Evolutionary conservation across 2,888 invertebrate genomes (phyloP), one percentile per base, ranked within the genome.

Genomic region (Cantharis nigra): DNA sequence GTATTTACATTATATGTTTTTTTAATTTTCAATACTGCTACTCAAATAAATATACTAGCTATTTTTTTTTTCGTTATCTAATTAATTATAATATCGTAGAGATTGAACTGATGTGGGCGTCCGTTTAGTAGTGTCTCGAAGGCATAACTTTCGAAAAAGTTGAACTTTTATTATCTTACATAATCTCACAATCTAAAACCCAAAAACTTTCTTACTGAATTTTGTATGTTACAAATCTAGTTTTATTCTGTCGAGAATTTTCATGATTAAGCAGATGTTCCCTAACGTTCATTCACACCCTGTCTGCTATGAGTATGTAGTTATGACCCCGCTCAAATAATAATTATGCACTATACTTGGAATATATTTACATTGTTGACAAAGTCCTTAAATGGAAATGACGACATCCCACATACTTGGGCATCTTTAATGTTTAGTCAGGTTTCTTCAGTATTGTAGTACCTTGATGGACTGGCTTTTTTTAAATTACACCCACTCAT

Each of bases 381-480:
- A 72, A 75, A 69, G 49, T 75, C 75, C 78, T 72, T 78, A 78
- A 75, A 75, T 75, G 78, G 78, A 65, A 26, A 78, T 75, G 75
- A 78, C 64, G 28, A 71, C 74, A 71, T 70, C 78, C 78, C 69
- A 75, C 78, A 49, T 69, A 63, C 18, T 70, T 64, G 14, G 14
- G 49, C 49, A 49, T 49, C 49, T 49, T 49, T 49, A 49, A 49
- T 49, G 49, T 49, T 49, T 49, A 49, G 49, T 49, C 49, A 49
- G 49, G 49, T 49, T 49, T 49, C 49, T 49, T 49, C 2, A n/a
- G 49, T 49, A 49, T 49, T 49, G 49, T 49, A 49, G n/a, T 49
- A n/a, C 49, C 49, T 49, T 49, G 49, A 49, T 49, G 49, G 49
- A 49, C n/a, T 4, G 49, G 7, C 49, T 49, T 49, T 49, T n/a